phyloP scores from a whole-genome alignment of 2,888 invertebrate species.

The Adineta ricciae region DNA sequence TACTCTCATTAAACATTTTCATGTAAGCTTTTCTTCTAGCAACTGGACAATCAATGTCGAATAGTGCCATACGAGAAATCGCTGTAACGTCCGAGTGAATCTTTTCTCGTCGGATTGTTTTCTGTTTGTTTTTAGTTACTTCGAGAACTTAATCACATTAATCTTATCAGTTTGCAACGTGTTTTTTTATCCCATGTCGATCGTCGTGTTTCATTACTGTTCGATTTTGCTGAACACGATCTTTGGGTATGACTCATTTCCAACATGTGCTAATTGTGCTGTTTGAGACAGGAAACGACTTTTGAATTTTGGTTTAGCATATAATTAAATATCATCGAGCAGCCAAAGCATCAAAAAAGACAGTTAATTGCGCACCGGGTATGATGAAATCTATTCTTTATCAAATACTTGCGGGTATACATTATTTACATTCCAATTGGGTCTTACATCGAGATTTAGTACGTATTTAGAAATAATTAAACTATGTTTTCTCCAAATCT shows the following conservation, averaged over 20 bases:
- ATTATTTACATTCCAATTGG: conserved; percentile 97
- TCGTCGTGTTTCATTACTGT: conserved; percentile 87
- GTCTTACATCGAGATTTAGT: conserved; percentile 82
- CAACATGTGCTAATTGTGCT: background rate
- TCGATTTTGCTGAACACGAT: conserved; percentile 98
- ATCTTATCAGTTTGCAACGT: conserved; percentile 86
- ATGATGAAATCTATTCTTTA: conserved; percentile 80
- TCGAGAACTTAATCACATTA: conserved; percentile 85
- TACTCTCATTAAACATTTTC: no score
- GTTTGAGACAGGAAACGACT: no score
- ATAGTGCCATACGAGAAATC: conserved; percentile 94
- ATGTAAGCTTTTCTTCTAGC: no score
- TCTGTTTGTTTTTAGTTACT: conserved; percentile 60
- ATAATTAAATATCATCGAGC: conserved; percentile 97
- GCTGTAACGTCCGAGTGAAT: conserved; percentile 66
- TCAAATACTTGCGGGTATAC: conserved; percentile 95
- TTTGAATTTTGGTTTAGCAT: conserved; percentile 60
- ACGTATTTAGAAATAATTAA: no score
- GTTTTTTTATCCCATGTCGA: conserved; percentile 92
- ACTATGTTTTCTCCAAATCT: no score
- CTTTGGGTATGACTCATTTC: conserved; percentile 62
- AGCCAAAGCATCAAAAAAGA: conserved; percentile 89
- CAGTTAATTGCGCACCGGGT: conserved; percentile 81
- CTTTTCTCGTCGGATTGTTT: no score
- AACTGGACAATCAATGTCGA: conserved; percentile 76